Base-by-base conservation (phyloP, 2,797 vertebrate genomes). In the Chloroceryle amazona region DNA sequence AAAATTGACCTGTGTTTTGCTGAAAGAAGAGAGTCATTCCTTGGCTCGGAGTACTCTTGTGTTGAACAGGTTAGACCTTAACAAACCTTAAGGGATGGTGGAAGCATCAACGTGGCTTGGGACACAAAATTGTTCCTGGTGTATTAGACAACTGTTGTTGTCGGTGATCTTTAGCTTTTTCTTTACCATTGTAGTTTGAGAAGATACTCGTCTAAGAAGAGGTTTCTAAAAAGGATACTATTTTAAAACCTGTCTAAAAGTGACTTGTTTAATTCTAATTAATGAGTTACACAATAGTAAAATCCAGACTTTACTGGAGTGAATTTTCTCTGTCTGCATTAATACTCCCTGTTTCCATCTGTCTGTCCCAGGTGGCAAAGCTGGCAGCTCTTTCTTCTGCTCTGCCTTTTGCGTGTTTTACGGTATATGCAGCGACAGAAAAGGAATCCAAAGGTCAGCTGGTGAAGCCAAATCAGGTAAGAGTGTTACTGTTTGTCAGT, bases 331-430 rank as follows among this genome's bases (percentile, higher is more conserved):
- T 52, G 74, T 96, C 81, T 94, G 6, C 67, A 39, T 75, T 86
- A 39, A 92, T n/a, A 11, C 15, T 57, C 4, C 20, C 10, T 4
- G 70, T 96, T 90, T 68, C 15, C 75, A 4, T 93, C 37, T 81
- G 3, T 93, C 51, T 95, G 71, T 83, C 85, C 35, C 86, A 99
- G 99, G 98, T 99, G 96, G 96, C 96, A 94, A 99, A 98, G 94
- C 92, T 99, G 97, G 98, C 98, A 95, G 98, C 98, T 46, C 74
- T 99, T 93, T 98, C 98, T 33, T 95, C 98, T 33, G 97, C 98
- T 79, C 97, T 99, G 96, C 98, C 98, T 5, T 96, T 98, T 35
- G 97, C 98, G 20, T 99, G 98, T 90, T 25, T 99, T 70, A 98
- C 98, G 49, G 97, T 99, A 11, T 95, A 98, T 84, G 98, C 97